Evolutionary conservation across 2,797 vertebrate genomes (phyloP).

Genomic region (Mallotus villosus): DNA sequence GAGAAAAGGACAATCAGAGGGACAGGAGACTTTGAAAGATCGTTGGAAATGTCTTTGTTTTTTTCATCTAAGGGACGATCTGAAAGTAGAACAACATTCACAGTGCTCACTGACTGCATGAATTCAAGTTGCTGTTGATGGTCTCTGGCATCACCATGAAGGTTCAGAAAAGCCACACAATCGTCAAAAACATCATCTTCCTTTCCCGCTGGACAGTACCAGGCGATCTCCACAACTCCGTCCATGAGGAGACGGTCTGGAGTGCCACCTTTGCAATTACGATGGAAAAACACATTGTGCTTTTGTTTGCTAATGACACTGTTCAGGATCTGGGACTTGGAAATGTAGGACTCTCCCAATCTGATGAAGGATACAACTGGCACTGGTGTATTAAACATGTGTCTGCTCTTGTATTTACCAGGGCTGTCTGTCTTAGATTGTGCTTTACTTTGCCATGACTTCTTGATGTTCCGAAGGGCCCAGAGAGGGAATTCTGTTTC

Average conservation of each 20-base stretch:
- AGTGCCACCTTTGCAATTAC: slow-evolving; percentile 60
- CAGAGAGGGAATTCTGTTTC: slow-evolving; percentile 68
- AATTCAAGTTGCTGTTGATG: slow-evolving; percentile 59
- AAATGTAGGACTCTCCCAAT: slow-evolving; percentile 64
- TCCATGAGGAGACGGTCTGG: slow-evolving; percentile 64
- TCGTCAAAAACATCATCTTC: slow-evolving; percentile 55
- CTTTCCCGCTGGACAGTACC: slow-evolving; percentile 70
- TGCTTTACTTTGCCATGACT: slow-evolving; percentile 15
- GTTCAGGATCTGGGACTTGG: slow-evolving; percentile 71
- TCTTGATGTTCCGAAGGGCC: slow-evolving; percentile 58
- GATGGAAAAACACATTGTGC: slow-evolving; percentile 61
- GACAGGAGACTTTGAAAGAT: slow-evolving; percentile 40
- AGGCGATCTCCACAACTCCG: slow-evolving; percentile 76
- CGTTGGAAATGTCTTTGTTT: slow-evolving; percentile 21
- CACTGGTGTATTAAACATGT: slow-evolving; percentile 44
- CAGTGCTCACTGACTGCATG: slow-evolving; percentile 49
- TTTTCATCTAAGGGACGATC: slow-evolving; percentile 24
- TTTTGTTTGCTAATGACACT: slow-evolving; percentile 57
- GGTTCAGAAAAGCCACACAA: slow-evolving; percentile 63
- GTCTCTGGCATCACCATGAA: slow-evolving; percentile 63
- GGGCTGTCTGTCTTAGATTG: not conserved
- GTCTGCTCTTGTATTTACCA: slow-evolving; percentile 46
- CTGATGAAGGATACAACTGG: slow-evolving; percentile 67
- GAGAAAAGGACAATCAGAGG: no score
- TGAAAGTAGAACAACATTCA: slow-evolving; percentile 63